These are phyloP conservation scores for Halocaridina rubra DNA, from an alignment of 2,888 invertebrate genomes.

Conservation along the genomic window DNA sequence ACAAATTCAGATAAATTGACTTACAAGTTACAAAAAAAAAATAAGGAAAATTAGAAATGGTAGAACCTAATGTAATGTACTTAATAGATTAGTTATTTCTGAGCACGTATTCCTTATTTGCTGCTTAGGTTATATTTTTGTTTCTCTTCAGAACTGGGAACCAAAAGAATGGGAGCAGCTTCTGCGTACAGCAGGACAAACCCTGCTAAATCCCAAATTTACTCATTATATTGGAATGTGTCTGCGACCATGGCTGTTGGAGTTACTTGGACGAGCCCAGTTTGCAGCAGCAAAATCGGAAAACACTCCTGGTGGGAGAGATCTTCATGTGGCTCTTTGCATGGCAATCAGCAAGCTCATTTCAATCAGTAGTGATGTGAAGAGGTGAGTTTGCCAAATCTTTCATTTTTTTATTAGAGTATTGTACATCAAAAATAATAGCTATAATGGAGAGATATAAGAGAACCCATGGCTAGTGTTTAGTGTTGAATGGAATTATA, in stretches of 20 bases:
- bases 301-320: not conserved
- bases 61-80: too few species aligned
- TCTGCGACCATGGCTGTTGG: conserved; percentile 40
- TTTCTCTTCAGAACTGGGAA: conserved; percentile 28
- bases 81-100: too few species aligned
- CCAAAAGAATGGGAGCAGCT: conserved; percentile 17
- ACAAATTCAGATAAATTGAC: too few species aligned
- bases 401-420: not conserved
- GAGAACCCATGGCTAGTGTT: too few species aligned
- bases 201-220: conserved; percentile 24
- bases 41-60: too few species aligned
- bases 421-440: too few species aligned
- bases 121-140: not conserved
- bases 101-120: not conserved
- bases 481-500: too few species aligned
- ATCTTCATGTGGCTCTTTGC: conserved; percentile 31
- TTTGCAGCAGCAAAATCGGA: conserved; percentile 16
- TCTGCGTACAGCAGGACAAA: not conserved
- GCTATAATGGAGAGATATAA: too few species aligned
- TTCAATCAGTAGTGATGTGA: conserved; percentile 20
- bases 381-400: conserved; percentile 9
- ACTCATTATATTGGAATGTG: conserved; percentile 20
- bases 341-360: conserved; percentile 39
- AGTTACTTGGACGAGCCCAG: conserved; percentile 31
- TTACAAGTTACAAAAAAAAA: too few species aligned